Base-by-base conservation (phyloP, 2,113 vertebrate genomes). In the Aspidoscelis tigris region DNA sequence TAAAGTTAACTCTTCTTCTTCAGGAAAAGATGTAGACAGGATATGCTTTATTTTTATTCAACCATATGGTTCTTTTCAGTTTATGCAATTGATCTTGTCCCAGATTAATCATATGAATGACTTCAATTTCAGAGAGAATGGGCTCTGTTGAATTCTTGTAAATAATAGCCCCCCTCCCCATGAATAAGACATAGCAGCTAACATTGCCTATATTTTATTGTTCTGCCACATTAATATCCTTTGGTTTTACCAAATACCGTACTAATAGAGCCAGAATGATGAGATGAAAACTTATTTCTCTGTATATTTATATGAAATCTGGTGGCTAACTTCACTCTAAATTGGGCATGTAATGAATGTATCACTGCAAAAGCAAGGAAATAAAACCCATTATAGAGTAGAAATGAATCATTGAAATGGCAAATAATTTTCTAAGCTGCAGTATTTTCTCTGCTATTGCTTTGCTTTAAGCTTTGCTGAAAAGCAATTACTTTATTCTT, bases 271-370 rank as follows among this genome's bases (percentile, higher is more conserved):
- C 53, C 85, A 33, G 80, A 73, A 89, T 85, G 87, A 90, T 70
- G 86, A 92, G 81, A 86, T 89, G 78, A 88, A 84, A 86, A 89
- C 76, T 80, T 88, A 85, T 88, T 92, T 84, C 84, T 24, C 82
- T 87, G 64, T 82, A 71, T 82, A 90, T 90, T 92, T 92, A 84
- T 88, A 88, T 86, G 90, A 79, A 84, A 89, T 87, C 92, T 88
- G 58, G 85, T 83, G 87, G 88, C 83, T 91, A 94, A 86, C 88
- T 94, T 88, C 93, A 82, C 90, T 93, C 84, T 90, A 95, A 95
- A 95, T 93, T 91, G 82, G 92, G 92, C 90, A 82, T 93, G 92
- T 94, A 96, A 95, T 95, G 91, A 95, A 95, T 90, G 88, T 88
- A 90, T 94, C 93, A 89, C 90, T 93, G 90, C 71, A 86, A 93